These are phyloP conservation scores for Melanotaenia trifasciata DNA, from an alignment of 2,797 vertebrate genomes.

Conservation along the genomic window DNA sequence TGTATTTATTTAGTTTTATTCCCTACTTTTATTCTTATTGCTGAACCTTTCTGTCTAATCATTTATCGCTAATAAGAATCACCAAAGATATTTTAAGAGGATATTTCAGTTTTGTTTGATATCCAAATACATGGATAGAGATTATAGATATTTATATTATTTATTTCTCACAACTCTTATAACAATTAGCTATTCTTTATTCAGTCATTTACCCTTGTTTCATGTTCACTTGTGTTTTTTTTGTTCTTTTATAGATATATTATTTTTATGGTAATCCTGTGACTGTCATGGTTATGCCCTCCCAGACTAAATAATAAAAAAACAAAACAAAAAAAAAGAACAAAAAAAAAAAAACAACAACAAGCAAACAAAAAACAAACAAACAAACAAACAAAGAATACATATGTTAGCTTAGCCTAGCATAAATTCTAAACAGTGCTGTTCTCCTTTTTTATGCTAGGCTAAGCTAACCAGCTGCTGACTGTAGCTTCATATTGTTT, in stretches of 20 bases:
- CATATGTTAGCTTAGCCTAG: slow-evolving; percentile 33
- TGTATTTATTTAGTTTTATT: neutral
- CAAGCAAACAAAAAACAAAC: too few relatives aligned
- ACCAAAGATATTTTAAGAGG: too few relatives aligned
- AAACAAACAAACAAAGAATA: neutral
- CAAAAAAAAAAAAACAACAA: too few relatives aligned
- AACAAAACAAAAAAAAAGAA: too few relatives aligned
- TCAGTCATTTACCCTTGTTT: neutral
- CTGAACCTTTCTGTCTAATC: too few relatives aligned
- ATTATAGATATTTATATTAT: neutral
- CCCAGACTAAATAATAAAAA: slow-evolving; percentile 3
- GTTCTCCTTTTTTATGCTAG: slow-evolving; percentile 8
- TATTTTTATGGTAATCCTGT: neutral
- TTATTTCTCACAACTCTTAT: too few relatives aligned
- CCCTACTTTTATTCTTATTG: neutral
- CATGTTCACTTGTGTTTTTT: neutral
- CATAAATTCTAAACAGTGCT: slow-evolving; percentile 2
- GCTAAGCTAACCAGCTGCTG: neutral
- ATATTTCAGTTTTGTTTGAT: neutral
- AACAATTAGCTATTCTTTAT: neutral
- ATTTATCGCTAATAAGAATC: neutral
- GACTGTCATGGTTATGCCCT: neutral
- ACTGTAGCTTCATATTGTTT: neutral
- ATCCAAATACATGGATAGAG: neutral
- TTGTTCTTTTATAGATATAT: neutral